Evolutionary conservation across 2,113 vertebrate species (phyloP).

Genomic region (Amazona vittata): DNA sequence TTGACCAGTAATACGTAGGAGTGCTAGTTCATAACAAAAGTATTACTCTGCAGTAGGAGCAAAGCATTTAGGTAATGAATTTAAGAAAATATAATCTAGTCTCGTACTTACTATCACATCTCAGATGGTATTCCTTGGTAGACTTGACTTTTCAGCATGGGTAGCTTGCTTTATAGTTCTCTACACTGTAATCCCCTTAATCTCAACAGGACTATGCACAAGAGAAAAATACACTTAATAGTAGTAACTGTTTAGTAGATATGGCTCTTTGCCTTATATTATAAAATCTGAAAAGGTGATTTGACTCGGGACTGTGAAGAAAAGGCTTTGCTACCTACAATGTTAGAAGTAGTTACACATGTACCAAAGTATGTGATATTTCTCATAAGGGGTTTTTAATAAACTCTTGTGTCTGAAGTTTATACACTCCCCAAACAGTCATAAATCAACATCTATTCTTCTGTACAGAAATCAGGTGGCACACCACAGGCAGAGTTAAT

Average conservation of each 20-base stretch:
- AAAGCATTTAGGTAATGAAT: background rate
- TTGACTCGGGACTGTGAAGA: background rate
- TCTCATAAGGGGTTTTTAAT: background rate
- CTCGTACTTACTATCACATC: background rate
- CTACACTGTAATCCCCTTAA: background rate
- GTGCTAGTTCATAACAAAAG: background rate
- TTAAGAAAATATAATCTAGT: background rate
- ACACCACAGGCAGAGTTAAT: background rate
- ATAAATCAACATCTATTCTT: background rate
- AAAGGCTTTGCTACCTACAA: background rate
- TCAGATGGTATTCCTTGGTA: background rate
- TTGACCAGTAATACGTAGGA: background rate
- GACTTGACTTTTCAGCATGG: background rate
- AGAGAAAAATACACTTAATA: background rate
- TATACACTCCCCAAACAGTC: background rate
- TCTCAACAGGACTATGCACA: background rate
- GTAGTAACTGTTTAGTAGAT: background rate
- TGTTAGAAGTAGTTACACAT: background rate
- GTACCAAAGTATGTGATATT: background rate
- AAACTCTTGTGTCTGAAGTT: background rate
- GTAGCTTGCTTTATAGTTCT: background rate
- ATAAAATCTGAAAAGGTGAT: background rate
- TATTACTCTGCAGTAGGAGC: background rate
- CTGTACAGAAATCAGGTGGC: background rate
- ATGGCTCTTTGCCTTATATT: background rate